phyloP scores from a whole-genome alignment of 2,797 vertebrate species.

The Poecilia velifera region DNA sequence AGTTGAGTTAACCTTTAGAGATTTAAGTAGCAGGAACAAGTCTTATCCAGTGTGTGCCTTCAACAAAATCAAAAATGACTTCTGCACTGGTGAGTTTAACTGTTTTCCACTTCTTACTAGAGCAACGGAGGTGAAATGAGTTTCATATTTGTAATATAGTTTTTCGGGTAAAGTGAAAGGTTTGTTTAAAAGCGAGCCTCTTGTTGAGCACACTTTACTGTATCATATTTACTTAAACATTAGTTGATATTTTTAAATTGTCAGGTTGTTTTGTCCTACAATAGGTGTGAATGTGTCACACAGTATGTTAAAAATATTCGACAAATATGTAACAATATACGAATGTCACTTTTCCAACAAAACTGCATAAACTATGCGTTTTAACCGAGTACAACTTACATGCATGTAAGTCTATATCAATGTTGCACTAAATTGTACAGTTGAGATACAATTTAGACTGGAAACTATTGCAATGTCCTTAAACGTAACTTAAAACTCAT shows the following conservation, averaged over 20 bases:
- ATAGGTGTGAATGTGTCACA: background rate
- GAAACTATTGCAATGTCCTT: background rate
- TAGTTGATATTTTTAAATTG: background rate
- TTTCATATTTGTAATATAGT: background rate
- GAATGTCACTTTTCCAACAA: background rate
- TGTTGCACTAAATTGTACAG: background rate
- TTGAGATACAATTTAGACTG: background rate
- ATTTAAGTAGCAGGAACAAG: background rate
- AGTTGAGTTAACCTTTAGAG: background rate
- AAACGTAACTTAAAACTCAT: too few relatives aligned
- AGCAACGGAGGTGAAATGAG: slow-evolving; percentile 9
- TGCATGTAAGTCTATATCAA: background rate
- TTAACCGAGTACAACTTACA: background rate
- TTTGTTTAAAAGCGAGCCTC: background rate
- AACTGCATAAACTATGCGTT: background rate
- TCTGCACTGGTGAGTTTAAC: slow-evolving; percentile 71
- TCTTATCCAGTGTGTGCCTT: background rate
- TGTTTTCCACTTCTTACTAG: background rate
- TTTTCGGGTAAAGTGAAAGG: background rate
- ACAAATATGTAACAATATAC: background rate
- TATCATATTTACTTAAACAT: background rate
- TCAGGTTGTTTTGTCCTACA: background rate
- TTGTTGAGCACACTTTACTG: background rate
- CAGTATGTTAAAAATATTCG: background rate
- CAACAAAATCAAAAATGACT: slow-evolving; percentile 57